Evolutionary conservation across 2,888 invertebrate species (phyloP).

Genomic region (Altica lythri): DNA sequence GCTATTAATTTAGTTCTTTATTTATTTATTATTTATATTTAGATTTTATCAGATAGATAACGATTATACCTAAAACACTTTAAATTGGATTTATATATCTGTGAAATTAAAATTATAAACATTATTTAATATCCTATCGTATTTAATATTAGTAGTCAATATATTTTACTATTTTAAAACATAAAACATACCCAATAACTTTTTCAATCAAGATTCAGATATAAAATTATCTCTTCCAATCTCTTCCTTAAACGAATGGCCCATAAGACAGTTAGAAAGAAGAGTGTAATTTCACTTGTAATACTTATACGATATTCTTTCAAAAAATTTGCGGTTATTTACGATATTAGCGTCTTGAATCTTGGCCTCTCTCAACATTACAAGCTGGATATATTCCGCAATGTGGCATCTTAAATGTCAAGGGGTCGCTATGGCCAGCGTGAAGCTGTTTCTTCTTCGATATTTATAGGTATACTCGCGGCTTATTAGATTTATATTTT

Average conservation of each 20-base stretch:
- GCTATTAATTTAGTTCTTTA: no score
- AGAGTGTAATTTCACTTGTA: constrained; percentile 15
- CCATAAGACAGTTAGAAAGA: constrained; percentile 6
- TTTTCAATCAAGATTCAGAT: no score
- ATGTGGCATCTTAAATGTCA: constrained; percentile 47
- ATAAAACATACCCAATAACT: no score
- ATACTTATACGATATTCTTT: constrained; percentile 6
- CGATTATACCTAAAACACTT: no score
- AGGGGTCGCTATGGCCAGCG: constrained; percentile 46
- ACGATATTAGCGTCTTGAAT: constrained; percentile 22
- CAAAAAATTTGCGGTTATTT: constrained; percentile 23
- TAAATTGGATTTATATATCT: no score
- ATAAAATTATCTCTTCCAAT: no score
- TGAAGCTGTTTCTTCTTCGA: constrained; percentile 41
- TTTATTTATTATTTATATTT: no score
- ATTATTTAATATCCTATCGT: no score
- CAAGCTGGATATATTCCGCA: constrained; percentile 31
- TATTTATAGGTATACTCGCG: constrained; percentile 40
- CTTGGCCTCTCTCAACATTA: constrained; percentile 28
- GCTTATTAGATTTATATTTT: constrained; percentile 7
- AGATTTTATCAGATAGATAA: no score
- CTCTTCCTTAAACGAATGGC: not conserved
- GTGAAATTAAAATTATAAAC: no score
- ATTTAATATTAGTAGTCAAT: no score
- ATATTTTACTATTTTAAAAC: no score